phyloP scores from a whole-genome alignment of 2,888 invertebrate species.

The Nemotelus pantherinus region DNA sequence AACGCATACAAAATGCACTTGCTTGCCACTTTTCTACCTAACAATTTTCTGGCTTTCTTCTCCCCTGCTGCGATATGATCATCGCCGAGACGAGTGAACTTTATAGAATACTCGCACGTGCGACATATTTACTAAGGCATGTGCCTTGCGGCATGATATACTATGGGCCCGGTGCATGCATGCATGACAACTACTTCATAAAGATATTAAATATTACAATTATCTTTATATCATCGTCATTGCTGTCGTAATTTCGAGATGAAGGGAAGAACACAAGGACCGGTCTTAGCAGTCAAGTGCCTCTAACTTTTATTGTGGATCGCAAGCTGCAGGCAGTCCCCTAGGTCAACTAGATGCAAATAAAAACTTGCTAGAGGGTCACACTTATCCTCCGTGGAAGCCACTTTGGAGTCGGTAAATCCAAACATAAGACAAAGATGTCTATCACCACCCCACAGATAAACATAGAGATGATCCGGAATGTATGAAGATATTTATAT shows the following conservation, averaged over 20 bases:
- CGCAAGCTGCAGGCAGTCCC: background rate
- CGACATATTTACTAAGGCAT: conserved; percentile 32
- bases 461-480: conserved; percentile 9
- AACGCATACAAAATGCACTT: background rate
- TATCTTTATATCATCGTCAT: conserved; percentile 2
- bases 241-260: background rate
- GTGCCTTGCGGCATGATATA: conserved; percentile 8
- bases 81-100: background rate
- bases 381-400: conserved; percentile 2
- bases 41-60: background rate
- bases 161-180: background rate
- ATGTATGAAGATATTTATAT: background rate
- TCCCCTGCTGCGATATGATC: conserved; percentile 13
- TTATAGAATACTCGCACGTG: conserved; percentile 33
- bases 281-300: background rate
- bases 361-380: conserved; percentile 26
- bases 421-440: conserved; percentile 1
- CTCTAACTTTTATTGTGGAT: background rate
- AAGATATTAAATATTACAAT: conserved; percentile 34
- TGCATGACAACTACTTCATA: conserved; percentile 17
- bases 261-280: background rate
- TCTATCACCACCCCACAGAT: conserved; percentile 18
- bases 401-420: background rate
- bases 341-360: conserved; percentile 13
- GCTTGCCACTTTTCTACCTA: background rate